phyloP scores from a whole-genome alignment of 2,888 invertebrate species.

The Thereva unica region DNA sequence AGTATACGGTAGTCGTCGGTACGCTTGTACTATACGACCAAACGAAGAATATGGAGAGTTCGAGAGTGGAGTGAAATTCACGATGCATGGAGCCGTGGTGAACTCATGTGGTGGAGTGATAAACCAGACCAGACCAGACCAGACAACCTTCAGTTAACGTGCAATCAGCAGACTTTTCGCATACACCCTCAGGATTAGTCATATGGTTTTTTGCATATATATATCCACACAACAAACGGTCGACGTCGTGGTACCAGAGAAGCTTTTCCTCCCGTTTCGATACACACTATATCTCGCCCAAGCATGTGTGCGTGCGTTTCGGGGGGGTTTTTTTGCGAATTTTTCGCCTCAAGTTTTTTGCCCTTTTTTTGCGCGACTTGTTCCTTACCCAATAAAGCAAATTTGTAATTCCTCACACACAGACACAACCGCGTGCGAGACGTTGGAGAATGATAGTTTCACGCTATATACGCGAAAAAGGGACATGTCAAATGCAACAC shows the following conservation, averaged over 20 bases:
- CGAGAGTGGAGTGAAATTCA: too few relatives aligned
- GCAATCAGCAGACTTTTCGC: conserved; percentile 12
- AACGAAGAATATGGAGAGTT: too few relatives aligned
- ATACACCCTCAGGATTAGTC: conserved; percentile 8
- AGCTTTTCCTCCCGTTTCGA: background rate
- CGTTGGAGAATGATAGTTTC: background rate
- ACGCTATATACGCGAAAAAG: conserved; percentile 10
- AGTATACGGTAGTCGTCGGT: too few relatives aligned
- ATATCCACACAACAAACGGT: conserved; percentile 10
- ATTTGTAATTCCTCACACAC: conserved; percentile 32
- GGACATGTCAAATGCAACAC: background rate
- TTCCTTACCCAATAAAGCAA: conserved; percentile 22
- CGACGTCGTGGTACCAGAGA: background rate
- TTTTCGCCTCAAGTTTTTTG: conserved; percentile 6
- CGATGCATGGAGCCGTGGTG: too few relatives aligned
- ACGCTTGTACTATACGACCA: too few relatives aligned
- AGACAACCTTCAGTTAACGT: conserved; percentile 32
- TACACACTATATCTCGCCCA: too few relatives aligned
- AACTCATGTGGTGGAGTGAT: conserved; percentile 7
- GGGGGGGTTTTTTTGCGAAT: conserved; percentile 6
- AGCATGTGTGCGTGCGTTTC: too few relatives aligned
- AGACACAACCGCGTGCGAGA: background rate
- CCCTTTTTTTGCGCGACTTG: conserved; percentile 2
- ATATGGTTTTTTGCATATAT: conserved; percentile 13
- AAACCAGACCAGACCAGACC: conserved; percentile 24